Percentiles rank a stretch among this genome's conserved stretches.
Evolutionary conservation across 2,797 vertebrate genomes (phyloP).

Genomic region (Hemibagrus guttatus): DNA sequence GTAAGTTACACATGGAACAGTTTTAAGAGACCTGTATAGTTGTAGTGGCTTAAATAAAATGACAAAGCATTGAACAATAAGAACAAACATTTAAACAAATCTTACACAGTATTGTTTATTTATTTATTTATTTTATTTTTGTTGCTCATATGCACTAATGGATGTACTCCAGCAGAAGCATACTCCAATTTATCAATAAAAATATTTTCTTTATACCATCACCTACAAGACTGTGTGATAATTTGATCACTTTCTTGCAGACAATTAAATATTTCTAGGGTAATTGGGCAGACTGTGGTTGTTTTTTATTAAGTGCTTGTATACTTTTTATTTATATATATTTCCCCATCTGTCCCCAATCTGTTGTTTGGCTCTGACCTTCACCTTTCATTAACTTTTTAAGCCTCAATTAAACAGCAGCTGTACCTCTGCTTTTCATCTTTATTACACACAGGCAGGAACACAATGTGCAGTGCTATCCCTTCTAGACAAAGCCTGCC

Average conservation of each 20-base stretch:
- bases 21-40: background rate
- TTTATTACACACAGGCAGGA: background rate
- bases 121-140: background rate
- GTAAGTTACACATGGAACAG: background rate
- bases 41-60: background rate
- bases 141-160: background rate
- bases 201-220: background rate
- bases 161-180: background rate
- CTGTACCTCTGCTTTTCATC: conserved; percentile 30
- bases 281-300: background rate
- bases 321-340: conserved; percentile 12
- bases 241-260: conserved; percentile 40
- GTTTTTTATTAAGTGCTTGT: conserved; percentile 9
- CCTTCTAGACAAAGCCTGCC: conserved; percentile 7
- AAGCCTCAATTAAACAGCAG: conserved; percentile 43
- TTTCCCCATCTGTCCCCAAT: conserved; percentile 14
- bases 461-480: background rate
- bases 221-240: background rate
- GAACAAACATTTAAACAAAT: background rate
- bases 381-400: conserved; percentile 51
- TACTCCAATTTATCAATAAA: background rate
- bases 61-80: background rate
- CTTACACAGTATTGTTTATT: background rate
- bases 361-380: conserved; percentile 29
- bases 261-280: conserved; percentile 17